Evolutionary conservation across 2,888 invertebrate genomes (phyloP), one percentile per base, ranked within the genome.

Genomic region (Octonoba sinensis): DNA sequence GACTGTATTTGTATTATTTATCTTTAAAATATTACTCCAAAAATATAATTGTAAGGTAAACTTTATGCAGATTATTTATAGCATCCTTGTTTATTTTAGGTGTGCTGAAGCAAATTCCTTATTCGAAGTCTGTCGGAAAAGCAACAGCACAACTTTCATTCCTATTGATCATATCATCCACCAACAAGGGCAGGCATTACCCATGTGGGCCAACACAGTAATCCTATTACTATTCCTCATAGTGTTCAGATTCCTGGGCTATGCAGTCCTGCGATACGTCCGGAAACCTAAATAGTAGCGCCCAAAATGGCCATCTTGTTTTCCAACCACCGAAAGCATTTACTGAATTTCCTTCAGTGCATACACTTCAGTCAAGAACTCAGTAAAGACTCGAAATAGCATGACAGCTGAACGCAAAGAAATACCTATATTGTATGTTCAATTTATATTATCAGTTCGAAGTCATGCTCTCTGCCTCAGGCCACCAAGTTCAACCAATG

Each of bases 181-280:
- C 82, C 92, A 93, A 87, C 92, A 92, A 73, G 91, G 92, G 24
- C 90, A 90, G 4, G 82, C 85, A 85, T 87, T 91, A 84, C 93
- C 93, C 16, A 89, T 93, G 22, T 93, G 93, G 93, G 91, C 92
- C 81, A 93, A 93, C 88, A 93, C 93, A 16, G 88, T 92, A 78
- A 92, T 93, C 67, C 90, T 94, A 82, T 87, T 93, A 86, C 91
- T 91, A 86, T 93, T 93, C 89, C 91, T 94, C 84, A 87, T 93
- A 85, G 91, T 92, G 86, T 93, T 93, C 89, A 91, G 93, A 85
- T 90, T 92, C 73, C 89, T 93, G 84, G 93, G 93, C 84, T 94
- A 94, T 88, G 89, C 93, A 85, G 93, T 93, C 84, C 89, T 94
- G 86, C 91, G 93, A 85, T 93, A 83, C 70, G 47, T 84, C 18